A percentile compares a stretch with the other conserved stretches of the same genome.
phyloP scores from a whole-genome alignment of 2,113 vertebrate species.

The Macrotis lagotis region DNA sequence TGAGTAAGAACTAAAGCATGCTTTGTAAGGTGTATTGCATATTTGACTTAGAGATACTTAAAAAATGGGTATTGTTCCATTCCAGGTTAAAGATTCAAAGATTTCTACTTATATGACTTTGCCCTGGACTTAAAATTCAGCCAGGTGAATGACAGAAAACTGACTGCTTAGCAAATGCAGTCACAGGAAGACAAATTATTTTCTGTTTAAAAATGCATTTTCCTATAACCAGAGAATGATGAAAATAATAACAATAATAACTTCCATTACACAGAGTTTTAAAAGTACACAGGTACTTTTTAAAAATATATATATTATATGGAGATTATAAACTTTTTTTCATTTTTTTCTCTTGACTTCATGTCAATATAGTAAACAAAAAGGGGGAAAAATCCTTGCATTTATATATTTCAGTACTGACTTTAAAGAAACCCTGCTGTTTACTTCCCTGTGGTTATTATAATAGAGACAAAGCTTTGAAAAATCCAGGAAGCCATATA shows the following conservation, averaged over 20 bases:
- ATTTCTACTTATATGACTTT: neutral
- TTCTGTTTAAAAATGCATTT: neutral
- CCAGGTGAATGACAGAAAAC: neutral
- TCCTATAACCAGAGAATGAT: neutral
- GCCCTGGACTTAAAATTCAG: neutral
- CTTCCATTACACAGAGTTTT: neutral
- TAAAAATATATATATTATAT: neutral
- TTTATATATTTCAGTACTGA: neutral
- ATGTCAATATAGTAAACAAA: neutral
- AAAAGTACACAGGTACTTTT: neutral
- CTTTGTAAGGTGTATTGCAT: neutral
- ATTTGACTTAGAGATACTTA: neutral
- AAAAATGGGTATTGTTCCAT: too few relatives aligned
- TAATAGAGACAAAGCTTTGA: neutral
- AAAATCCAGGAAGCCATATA: neutral
- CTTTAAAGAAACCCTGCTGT: neutral
- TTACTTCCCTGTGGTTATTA: neutral
- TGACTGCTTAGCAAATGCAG: neutral
- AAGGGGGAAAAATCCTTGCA: neutral
- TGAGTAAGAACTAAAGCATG: neutral
- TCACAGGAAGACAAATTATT: neutral
- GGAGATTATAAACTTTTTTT: neutral
- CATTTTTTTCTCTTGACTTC: neutral
- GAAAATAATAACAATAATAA: neutral
- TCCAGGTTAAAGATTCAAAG: neutral